Evolutionary conservation across 53 echinoderm and acorn worm species (phyloP).

Genomic region (Mesocentrotus franciscanus): DNA sequence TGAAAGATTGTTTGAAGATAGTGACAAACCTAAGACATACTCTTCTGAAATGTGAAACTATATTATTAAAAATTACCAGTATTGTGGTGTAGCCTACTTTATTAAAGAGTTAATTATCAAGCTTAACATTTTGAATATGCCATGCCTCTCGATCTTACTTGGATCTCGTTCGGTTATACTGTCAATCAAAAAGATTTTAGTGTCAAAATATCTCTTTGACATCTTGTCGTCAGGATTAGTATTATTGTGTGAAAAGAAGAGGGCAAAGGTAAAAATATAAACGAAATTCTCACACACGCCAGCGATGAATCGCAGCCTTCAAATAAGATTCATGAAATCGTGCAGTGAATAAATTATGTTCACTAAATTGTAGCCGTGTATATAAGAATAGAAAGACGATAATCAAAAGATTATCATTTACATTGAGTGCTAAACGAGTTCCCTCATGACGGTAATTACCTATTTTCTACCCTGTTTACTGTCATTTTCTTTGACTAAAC

Average conservation of each 20-base stretch:
- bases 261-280: not conserved
- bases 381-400: not conserved
- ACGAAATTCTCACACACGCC: not conserved
- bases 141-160: too few species aligned
- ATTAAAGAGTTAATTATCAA: too few species aligned
- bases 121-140: too few species aligned
- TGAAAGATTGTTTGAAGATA: too few species aligned
- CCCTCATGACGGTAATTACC: not conserved
- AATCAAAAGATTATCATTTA: not conserved
- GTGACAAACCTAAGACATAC: too few species aligned
- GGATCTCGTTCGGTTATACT: too few species aligned
- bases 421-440: not conserved
- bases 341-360: slow-evolving; percentile 40
- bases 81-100: too few species aligned
- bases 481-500: not conserved
- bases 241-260: not conserved
- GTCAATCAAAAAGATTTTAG: not conserved
- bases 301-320: not conserved
- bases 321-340: not conserved
- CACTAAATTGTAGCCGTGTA: not conserved
- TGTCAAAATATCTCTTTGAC: not conserved
- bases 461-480: not conserved
- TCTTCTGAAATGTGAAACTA: too few species aligned
- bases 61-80: too few species aligned
- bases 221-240: not conserved